These are phyloP conservation scores for Orientallactaga sibirica DNA, from an alignment of 2,797 vertebrate genomes.

Conservation along the genomic window DNA sequence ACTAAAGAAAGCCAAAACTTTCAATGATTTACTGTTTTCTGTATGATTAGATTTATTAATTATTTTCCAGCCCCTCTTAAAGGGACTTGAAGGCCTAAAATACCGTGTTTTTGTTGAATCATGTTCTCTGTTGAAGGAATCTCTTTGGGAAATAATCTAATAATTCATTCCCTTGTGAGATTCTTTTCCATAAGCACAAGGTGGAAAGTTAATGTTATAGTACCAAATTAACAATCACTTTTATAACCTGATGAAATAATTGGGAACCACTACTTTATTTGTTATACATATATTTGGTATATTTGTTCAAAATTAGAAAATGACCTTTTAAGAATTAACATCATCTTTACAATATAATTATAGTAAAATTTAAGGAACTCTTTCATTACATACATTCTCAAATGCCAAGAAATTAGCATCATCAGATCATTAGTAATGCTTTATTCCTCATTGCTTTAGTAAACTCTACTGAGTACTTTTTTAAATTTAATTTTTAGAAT, in stretches of 20 bases:
- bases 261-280: constrained; percentile 39
- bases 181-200: constrained; percentile 54
- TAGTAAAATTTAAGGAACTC: constrained; percentile 38
- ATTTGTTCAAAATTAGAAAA: constrained; percentile 45
- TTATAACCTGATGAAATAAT: constrained; percentile 66
- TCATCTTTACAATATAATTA: constrained; percentile 47
- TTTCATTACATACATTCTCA: constrained; percentile 60
- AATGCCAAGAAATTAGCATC: constrained; percentile 53
- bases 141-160: constrained; percentile 51
- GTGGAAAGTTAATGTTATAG: constrained; percentile 62
- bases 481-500: constrained; percentile 60
- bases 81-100: constrained; percentile 43
- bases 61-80: constrained; percentile 41
- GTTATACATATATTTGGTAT: constrained; percentile 18
- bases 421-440: constrained; percentile 65
- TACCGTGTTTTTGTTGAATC: constrained; percentile 28
- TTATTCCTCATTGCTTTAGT: constrained; percentile 36
- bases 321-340: constrained; percentile 51
- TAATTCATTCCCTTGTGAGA: constrained; percentile 48
- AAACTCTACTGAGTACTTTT: constrained; percentile 43
- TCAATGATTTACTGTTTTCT: constrained; percentile 38
- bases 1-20: constrained; percentile 32
- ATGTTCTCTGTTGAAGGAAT: constrained; percentile 14
- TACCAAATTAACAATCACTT: constrained; percentile 58
- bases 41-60: constrained; percentile 54